Conservation (phyloP, 2,113 vertebrate species). For the Hippocampus guttulatus region DNA sequence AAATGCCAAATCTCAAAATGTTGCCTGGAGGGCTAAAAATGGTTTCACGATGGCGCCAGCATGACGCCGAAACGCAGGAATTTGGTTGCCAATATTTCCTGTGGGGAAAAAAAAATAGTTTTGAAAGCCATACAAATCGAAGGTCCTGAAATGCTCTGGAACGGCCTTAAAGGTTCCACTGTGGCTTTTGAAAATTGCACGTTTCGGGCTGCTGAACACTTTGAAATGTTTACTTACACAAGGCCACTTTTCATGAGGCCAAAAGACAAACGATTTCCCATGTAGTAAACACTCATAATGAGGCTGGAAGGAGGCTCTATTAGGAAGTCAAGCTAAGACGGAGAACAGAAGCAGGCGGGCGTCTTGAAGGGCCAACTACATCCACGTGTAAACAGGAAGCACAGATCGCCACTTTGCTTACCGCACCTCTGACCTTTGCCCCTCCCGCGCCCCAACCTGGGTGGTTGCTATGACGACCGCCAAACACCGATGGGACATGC, state of each 20-base stretch:
- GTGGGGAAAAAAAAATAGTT: neutral
- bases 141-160: neutral
- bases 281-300: conserved; percentile 7
- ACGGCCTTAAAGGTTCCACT: neutral
- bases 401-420: conserved; percentile 53
- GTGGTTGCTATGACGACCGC: conserved; percentile 1
- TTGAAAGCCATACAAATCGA: neutral
- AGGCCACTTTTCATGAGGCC: conserved; percentile 1
- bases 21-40: neutral
- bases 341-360: conserved; percentile 25
- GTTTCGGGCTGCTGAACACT: neutral
- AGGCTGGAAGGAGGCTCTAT: neutral
- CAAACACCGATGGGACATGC: neutral
- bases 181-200: neutral
- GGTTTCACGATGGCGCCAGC: neutral
- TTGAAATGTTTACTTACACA: neutral
- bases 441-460: conserved; percentile 3
- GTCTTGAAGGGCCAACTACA: conserved; percentile 28
- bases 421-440: conserved; percentile 9
- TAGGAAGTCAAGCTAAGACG: neutral
- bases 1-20: neutral
- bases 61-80: neutral
- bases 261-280: conserved; percentile 5
- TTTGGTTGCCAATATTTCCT: neutral
- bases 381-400: conserved; percentile 59